Conservation (phyloP, 2,888 invertebrate genomes). For the Eupeodes latifasciatus region DNA sequence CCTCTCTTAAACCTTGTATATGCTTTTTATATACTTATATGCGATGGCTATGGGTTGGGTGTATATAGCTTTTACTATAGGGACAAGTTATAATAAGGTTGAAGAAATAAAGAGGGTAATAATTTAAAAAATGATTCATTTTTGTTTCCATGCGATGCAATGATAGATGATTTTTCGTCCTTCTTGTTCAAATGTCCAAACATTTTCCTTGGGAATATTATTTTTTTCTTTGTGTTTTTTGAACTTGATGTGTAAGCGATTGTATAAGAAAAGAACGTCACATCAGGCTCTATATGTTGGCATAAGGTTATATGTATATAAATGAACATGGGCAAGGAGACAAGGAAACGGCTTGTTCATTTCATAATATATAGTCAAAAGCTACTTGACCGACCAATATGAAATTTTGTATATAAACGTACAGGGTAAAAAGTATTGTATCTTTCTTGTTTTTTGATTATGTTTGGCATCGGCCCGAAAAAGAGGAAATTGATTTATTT, state of each 20-base stretch:
- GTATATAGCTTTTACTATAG: background rate
- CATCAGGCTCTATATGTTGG: background rate
- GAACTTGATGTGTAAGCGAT: conserved; percentile 16
- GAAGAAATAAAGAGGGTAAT: conserved; percentile 42
- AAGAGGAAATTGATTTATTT: conserved; percentile 68
- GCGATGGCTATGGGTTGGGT: background rate
- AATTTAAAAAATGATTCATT: conserved; percentile 61
- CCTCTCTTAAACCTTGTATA: background rate
- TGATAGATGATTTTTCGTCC: conserved; percentile 43
- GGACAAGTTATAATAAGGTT: conserved; percentile 28
- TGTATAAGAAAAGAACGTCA: background rate
- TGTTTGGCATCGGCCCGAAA: background rate
- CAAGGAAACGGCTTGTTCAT: background rate
- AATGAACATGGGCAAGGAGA: background rate
- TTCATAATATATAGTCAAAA: background rate
- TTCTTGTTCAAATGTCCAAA: conserved; percentile 26
- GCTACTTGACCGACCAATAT: conserved; percentile 24
- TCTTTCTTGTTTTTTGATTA: background rate
- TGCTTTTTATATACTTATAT: too few relatives aligned
- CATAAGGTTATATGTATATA: background rate
- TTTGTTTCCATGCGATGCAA: conserved; percentile 15
- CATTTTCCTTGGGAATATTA: conserved; percentile 6
- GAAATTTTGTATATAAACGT: background rate
- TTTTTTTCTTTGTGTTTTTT: background rate
- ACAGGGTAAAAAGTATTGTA: background rate